Evolutionary conservation across 2,797 vertebrate species (phyloP), one percentile per base, ranked within the genome.

Genomic region (Naso thynnoides): DNA sequence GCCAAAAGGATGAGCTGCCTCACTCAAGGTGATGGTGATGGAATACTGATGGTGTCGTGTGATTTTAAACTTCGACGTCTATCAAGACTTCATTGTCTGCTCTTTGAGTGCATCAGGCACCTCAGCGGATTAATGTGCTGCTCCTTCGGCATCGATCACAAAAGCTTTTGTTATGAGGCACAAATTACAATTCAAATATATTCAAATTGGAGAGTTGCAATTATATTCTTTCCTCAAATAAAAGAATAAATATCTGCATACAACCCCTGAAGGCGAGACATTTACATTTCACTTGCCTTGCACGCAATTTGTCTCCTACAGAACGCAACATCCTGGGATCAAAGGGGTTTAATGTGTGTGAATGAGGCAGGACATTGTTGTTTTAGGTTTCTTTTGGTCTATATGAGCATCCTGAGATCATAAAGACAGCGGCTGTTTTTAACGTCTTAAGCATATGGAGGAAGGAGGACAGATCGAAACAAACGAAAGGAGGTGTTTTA

Each of bases 1-100:
- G 59, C 44, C 60, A 75, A 87, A 86, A 84, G 78, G 78, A 86
- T 76, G 75, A 76, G 69, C 57, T 55, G 78, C 73, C 63, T 62
- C 69, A 44, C 44, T 70, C 59, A 26, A 45, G 52, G 65, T 77
- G 70, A 68, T 38, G 57, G 54, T 68, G 85, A 85, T 72, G 59
- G 82, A 85, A 65, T 84, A 86, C 73, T 83, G 73, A 93, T 81
- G 76, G 54, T 2, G 7, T 41, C 29, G 57, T 53, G 50, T 36
- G 67, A 75, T 79, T 61, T 81, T 76, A 76, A 86, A 82, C 57
- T 69, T 59, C 50, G 63, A 65, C 33, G 41, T 61, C 59, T 59
- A 45, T 64, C 3, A 38, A 67, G 42, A n/a, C 38, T 11, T 64
- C 27, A 55, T 42, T 47, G 29, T 47, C 36, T 5, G 29, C 62